Percentiles rank a stretch among this genome's conserved stretches.
These are phyloP conservation scores for Drosophila auraria DNA, from an alignment of 1,140 invertebrate genomes.

Conservation along the genomic window DNA sequence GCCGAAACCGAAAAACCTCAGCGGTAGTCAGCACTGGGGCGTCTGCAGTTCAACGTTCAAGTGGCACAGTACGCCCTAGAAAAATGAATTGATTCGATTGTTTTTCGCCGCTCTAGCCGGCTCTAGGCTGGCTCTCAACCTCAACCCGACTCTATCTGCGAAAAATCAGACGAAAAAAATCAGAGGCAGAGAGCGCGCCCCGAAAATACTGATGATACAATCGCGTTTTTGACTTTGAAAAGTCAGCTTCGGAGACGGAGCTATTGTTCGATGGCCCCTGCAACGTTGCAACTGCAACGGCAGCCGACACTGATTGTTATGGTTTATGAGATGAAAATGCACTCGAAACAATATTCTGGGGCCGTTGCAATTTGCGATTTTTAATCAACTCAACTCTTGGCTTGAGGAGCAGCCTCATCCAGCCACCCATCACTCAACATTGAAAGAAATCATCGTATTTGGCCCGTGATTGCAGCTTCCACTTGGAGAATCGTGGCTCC, in stretches of 20 bases:
- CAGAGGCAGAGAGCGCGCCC: constrained; percentile 59
- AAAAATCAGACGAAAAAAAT: constrained; percentile 57
- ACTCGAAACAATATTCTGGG: constrained; percentile 69
- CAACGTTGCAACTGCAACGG: constrained; percentile 17
- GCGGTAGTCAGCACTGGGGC: constrained; percentile 84
- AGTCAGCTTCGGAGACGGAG: constrained; percentile 59
- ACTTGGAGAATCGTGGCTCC: constrained; percentile 27
- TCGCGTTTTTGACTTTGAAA: constrained; percentile 84
- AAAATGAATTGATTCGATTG: constrained; percentile 85
- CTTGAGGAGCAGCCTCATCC: not conserved
- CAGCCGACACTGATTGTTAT: constrained; percentile 68
- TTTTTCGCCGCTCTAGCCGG: constrained; percentile 52
- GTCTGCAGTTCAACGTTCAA: constrained; percentile 85
- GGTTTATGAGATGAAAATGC: constrained; percentile 71
- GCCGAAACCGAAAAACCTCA: constrained; percentile 34
- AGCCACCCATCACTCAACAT: constrained; percentile 29
- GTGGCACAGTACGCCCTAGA: constrained; percentile 84
- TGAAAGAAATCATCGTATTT: constrained; percentile 64
- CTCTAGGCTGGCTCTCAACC: constrained; percentile 29
- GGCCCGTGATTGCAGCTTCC: constrained; percentile 32
- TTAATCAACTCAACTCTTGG: constrained; percentile 40
- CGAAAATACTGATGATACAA: constrained; percentile 75
- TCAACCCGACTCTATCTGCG: constrained; percentile 55
- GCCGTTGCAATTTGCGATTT: constrained; percentile 52
- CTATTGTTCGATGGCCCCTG: constrained; percentile 71